Evolutionary conservation across 2,888 invertebrate genomes (phyloP).

Genomic region (Coenonympha arcania): DNA sequence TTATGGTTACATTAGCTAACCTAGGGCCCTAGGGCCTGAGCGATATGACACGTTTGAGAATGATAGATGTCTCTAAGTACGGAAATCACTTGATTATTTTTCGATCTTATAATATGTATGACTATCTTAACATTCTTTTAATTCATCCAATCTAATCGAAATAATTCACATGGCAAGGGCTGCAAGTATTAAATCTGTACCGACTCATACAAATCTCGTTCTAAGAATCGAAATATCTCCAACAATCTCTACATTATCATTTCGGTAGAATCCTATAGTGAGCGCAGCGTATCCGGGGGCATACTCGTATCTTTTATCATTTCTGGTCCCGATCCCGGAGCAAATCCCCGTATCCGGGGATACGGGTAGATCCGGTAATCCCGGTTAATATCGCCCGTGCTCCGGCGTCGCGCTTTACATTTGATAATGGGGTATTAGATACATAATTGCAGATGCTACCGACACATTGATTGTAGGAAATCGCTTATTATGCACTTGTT

Average conservation of each 20-base stretch:
- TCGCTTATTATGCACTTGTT: conserved; percentile 14
- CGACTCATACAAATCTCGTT: neutral
- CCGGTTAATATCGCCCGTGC: conserved; percentile 68
- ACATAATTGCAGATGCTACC: conserved; percentile 61
- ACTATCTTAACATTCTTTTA: no score
- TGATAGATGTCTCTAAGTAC: no score
- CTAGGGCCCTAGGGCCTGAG: no score
- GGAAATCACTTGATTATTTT: no score
- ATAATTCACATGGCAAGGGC: no score
- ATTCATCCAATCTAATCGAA: no score
- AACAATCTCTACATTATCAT: conserved; percentile 32
- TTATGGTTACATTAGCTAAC: no score
- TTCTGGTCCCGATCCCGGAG: conserved; percentile 64
- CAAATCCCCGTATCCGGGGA: conserved; percentile 72
- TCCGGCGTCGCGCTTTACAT: conserved; percentile 48
- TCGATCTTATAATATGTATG: no score
- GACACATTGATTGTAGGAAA: conserved; percentile 30
- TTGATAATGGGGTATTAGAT: conserved; percentile 63
- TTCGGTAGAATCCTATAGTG: conserved; percentile 23
- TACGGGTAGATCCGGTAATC: conserved; percentile 66
- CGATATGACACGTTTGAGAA: no score
- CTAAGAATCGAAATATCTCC: conserved; percentile 28
- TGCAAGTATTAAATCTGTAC: no score
- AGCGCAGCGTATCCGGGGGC: conserved; percentile 35
- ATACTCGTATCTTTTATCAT: conserved; percentile 73